Conservation (phyloP, 1,140 invertebrate species). For the Drosophila micromelanica region DNA sequence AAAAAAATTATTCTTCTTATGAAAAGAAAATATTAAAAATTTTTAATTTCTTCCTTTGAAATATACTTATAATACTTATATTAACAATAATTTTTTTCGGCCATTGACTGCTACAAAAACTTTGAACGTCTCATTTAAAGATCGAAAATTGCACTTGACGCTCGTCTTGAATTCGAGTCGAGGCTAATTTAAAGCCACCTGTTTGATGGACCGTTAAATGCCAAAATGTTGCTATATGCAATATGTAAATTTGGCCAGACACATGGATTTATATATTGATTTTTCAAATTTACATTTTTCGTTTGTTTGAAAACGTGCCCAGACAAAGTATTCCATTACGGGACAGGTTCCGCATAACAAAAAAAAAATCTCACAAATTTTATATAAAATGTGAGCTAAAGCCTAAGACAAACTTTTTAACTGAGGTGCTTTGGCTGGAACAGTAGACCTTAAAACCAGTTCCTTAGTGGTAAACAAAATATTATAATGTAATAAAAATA, state of each 20-base stretch:
- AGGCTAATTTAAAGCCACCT: not conserved
- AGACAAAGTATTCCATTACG: slow-evolving; percentile 14
- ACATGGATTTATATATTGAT: slow-evolving; percentile 17
- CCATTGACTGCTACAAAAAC: slow-evolving; percentile 20
- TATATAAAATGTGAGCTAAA: slow-evolving; percentile 37
- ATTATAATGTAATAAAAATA: too few relatives aligned
- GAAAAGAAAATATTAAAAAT: too few relatives aligned
- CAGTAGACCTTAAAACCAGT: too few relatives aligned
- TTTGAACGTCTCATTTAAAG: slow-evolving; percentile 64
- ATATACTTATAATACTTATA: too few relatives aligned
- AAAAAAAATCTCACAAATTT: slow-evolving; percentile 9
- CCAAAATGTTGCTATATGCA: slow-evolving; percentile 42
- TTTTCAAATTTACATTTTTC: not conserved
- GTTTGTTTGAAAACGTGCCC: slow-evolving; percentile 38
- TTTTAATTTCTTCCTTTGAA: too few relatives aligned
- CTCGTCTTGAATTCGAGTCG: slow-evolving; percentile 2
- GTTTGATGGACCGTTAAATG: slow-evolving; percentile 13
- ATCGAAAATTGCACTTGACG: slow-evolving; percentile 51
- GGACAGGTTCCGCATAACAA: slow-evolving; percentile 22
- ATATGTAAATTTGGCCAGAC: slow-evolving; percentile 62
- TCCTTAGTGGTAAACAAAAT: too few relatives aligned
- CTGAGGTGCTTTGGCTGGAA: not conserved
- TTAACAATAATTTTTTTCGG: slow-evolving; percentile 8
- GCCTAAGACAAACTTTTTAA: slow-evolving; percentile 2
- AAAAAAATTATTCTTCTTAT: too few relatives aligned